Evolutionary conservation across 2,113 vertebrate genomes (phyloP).

Genomic region (Notarius lentiginosus): DNA sequence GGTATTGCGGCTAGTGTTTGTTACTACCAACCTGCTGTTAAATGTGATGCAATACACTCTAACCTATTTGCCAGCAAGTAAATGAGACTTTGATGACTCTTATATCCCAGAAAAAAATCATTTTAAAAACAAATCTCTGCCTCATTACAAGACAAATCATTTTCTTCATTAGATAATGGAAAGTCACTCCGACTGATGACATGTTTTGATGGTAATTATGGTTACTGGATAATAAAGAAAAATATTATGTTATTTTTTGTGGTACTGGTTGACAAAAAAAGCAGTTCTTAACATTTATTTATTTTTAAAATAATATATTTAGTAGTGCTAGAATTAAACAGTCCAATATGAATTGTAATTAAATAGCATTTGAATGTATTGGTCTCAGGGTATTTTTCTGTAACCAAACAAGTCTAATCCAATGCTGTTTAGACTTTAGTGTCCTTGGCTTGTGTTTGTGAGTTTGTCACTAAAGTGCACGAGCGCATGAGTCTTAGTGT

Average conservation of each 20-base stretch:
- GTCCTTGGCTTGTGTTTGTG: conserved; percentile 5
- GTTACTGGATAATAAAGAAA: neutral
- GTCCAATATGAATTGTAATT: neutral
- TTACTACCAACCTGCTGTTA: too few relatives aligned
- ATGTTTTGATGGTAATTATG: neutral
- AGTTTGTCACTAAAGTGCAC: neutral
- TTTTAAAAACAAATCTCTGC: neutral
- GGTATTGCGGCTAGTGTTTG: neutral
- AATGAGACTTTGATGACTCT: neutral
- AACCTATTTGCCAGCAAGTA: neutral
- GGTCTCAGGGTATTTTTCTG: neutral
- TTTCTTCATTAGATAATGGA: neutral
- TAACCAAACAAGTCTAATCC: neutral
- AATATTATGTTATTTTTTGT: neutral
- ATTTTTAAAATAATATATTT: neutral
- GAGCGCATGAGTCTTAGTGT: neutral
- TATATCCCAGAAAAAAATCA: neutral
- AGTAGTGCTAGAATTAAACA: neutral
- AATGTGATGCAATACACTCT: neutral
- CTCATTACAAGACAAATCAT: neutral
- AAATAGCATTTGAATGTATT: neutral
- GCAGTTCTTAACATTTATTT: neutral
- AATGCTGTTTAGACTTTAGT: neutral
- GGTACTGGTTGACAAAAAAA: neutral
- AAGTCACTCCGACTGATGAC: too few relatives aligned